Base-by-base conservation (phyloP, 1,140 invertebrate genomes). In the Vollenhovia emeryi region DNA sequence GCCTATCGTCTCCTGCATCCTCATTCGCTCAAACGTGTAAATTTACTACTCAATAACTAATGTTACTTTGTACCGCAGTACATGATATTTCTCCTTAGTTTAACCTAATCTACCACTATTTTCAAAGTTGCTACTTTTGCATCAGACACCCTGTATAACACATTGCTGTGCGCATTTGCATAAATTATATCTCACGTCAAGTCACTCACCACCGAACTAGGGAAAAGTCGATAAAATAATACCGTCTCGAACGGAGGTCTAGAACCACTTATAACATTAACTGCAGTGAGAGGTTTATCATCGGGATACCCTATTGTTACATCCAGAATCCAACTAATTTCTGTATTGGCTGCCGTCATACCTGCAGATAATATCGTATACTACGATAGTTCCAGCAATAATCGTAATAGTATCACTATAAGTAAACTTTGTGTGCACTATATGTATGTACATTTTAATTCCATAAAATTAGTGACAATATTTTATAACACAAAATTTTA, bases 251-350 rank as follows among this genome's bases (percentile, higher is more conserved):
- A 98, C 0, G 98, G 96, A 36, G 96, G 94, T 90, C 96, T 95
- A 78, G 95, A 96, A 27, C 97, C 97, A 88, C 96, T 96, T 62
- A 98, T 96, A 73, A 98, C 97, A 50, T 96, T 96, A 59, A 96
- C 95, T 68, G 98, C 95, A 93, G 98, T 97, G 62, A 98, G 93
- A 4, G 98, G 98, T 74, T 97, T 96, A 78, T 96, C 97, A 74
- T 98, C 96, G 3, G 98, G 97, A 95, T 99, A 99, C 59, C 97
- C 98, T 93, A 99, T 97, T 62, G 98, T 99, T 86, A 99, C 97
- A 93, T 99, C 98, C 59, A 99, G 95, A 71, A 99, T 95, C 96
- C 98, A 99, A 87, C 97, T 97, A 60, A 99, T 96, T 91, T 95
- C 93, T 57, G 94, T 92, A 78, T 93, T 94, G 80, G 84, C 89